Evolutionary conservation across 2,888 invertebrate genomes (phyloP), one percentile per base, ranked within the genome.

Genomic region (Lasius fuliginosus): DNA sequence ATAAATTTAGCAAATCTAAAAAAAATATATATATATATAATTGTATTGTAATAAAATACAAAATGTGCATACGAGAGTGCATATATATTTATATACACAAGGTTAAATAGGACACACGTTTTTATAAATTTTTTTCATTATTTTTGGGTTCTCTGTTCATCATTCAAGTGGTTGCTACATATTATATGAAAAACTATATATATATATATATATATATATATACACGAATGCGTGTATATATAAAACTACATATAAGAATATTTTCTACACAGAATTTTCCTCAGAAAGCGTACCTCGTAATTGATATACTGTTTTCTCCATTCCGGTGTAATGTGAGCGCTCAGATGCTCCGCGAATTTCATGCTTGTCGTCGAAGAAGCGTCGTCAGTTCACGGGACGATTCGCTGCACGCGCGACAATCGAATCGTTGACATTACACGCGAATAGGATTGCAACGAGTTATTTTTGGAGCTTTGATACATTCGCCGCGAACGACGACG

Each of bases 321-420:
- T 96, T 98, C 98, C 84, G 98, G 98, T 82, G 98, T 98, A 89
- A 98, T 98, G 93, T 98, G 98, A 58, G 98, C 98, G 58, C 97
- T 96, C 87, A 98, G 96, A 95, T 98, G 98, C 95, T 98, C 98
- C 15, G 98, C 97, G 94, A 98, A 98, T 96, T 98, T 98, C 98
- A 98, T 98, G 89, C 91, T 94, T 79, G 18, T 5, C 36, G 36
- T 36, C 36, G 49, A 65, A 23, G 30, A 46, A 30, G 60, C 75
- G 62, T 85, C 42, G 67, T 85, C 49, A 81, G n/a, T 23, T 65
- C 30, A 40, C 60, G 33, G n/a, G 58, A 58, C 56, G 58, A 6
- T 6, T 9, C 46, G n/a, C n/a, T 53, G 8, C 12, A 27, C 33
- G 33, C 40, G 12, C 30, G 11, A 30, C 30, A 67, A 56, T 67